Evolutionary conservation across 2,113 vertebrate species (phyloP), one percentile per base, ranked within the genome.

Genomic region (Pachypanchax playfairii): DNA sequence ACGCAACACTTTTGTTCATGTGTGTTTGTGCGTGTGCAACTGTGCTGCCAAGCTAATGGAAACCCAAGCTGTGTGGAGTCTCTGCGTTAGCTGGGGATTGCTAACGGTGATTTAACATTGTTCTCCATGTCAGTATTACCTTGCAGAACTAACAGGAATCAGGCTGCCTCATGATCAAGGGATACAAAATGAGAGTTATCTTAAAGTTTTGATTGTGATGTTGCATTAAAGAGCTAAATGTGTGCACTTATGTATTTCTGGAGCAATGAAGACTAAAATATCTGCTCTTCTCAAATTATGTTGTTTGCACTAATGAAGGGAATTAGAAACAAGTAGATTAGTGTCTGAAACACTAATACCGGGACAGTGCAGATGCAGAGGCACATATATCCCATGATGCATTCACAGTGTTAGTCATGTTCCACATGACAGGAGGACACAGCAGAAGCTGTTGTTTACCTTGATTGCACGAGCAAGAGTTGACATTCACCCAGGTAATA

Each of bases 41-140:
- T 71, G 52, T 65, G 70, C 66, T 64, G 55, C 63, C 41, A 39
- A 57, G 72, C 70, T 83, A 80, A 87, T 75, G 73, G 77, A 76
- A 85, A 75, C 66, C 39, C 73, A 60, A 79, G 71, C 77, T 67
- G 70, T 65, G 79, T 75, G 80, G 73, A 89, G 76, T 71, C 67
- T 43, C 70, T 61, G 75, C 81, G 74, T 70, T 73, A 80, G 68
- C 63, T 42, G 35, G 60, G 66, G 38, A 80, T 75, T n/a, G 50
- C 85, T 73, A 75, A 73, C 57, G 3, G 71, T 77, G 84, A 86
- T 85, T 87, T 86, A 70, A 61, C 77, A 84, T 84, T 87, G 85
- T 85, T 85, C 70, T 73, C 60, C 25, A 65, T 81, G 76, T 84
- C 82, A 79, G 77, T 83, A 79, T 85, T 77, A 89, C 83, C 77